Percentiles rank a stretch among this genome's conserved stretches.
Evolutionary conservation across 2,797 vertebrate genomes (phyloP).

Genomic region (Gambelia wislizenii): DNA sequence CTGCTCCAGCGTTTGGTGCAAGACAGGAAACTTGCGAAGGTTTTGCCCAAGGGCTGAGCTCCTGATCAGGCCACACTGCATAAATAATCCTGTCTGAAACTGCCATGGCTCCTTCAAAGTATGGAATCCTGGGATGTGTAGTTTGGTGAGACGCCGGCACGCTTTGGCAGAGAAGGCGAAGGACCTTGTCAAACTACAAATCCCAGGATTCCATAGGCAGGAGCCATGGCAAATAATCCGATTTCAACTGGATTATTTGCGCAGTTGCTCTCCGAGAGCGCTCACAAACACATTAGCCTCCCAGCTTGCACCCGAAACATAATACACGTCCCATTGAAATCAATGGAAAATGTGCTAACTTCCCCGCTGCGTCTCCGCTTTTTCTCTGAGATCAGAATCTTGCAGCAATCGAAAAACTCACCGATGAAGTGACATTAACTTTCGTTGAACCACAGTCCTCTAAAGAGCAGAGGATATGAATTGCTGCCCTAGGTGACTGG

Average conservation of each 20-base stretch:
- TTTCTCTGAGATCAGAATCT: neutral
- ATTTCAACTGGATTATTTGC: too few relatives aligned
- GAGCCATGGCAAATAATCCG: too few relatives aligned
- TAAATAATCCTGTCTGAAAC: too few relatives aligned
- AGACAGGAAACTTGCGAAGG: neutral
- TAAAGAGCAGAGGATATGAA: neutral
- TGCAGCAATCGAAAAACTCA: neutral
- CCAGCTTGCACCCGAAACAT: neutral
- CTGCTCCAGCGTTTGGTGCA: neutral
- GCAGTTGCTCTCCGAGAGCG: neutral
- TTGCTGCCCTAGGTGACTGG: neutral
- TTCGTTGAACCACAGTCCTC: neutral
- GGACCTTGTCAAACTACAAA: too few relatives aligned
- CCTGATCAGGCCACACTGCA: too few relatives aligned
- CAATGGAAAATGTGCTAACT: neutral
- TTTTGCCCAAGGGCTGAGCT: neutral
- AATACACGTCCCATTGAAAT: neutral
- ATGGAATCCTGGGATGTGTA: too few relatives aligned
- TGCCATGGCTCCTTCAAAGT: too few relatives aligned
- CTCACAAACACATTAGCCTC: too few relatives aligned
- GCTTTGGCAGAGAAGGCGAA: too few relatives aligned
- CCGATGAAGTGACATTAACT: neutral
- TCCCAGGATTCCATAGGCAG: too few relatives aligned
- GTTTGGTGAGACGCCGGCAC: too few relatives aligned
- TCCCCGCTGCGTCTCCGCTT: neutral